Conservation (phyloP, 2,797 vertebrate species). For the Kryptolebias ocellatus region DNA sequence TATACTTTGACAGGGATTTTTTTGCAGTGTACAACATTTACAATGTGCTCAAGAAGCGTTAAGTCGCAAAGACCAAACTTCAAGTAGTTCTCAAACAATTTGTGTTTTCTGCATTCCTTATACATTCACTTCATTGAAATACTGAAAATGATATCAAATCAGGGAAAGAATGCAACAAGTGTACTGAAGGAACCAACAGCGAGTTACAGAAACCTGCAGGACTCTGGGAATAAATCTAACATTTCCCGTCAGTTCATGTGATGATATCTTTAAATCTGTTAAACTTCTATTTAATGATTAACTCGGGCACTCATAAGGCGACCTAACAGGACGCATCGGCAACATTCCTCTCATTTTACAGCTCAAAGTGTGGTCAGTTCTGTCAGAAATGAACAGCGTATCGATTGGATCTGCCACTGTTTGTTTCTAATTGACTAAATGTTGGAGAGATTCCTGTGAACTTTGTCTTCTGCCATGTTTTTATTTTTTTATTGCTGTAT, state of each 20-base stretch:
- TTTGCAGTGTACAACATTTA: too few relatives aligned
- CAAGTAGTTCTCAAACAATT: too few relatives aligned
- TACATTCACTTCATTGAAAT: too few relatives aligned
- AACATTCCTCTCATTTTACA: neutral
- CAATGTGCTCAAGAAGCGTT: too few relatives aligned
- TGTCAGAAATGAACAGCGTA: neutral
- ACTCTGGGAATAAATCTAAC: too few relatives aligned
- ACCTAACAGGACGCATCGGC: neutral
- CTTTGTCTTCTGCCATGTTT: neutral
- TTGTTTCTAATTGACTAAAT: neutral
- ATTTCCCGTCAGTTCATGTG: neutral
- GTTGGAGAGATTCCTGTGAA: neutral
- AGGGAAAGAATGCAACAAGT: too few relatives aligned
- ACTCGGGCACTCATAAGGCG: neutral
- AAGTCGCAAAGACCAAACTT: too few relatives aligned
- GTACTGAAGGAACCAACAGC: too few relatives aligned
- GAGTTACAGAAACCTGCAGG: too few relatives aligned
- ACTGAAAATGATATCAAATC: too few relatives aligned
- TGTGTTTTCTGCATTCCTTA: too few relatives aligned
- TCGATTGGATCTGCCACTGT: neutral
- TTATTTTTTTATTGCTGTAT: neutral
- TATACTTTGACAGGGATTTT: too few relatives aligned
- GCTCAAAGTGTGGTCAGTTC: neutral
- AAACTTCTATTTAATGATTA: slow-evolving; percentile 23
- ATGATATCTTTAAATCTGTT: neutral